A percentile compares a stretch with the other conserved stretches of the same genome.
Evolutionary conservation across 2,888 invertebrate genomes (phyloP).

Genomic region (Chaetoderma sp.): DNA sequence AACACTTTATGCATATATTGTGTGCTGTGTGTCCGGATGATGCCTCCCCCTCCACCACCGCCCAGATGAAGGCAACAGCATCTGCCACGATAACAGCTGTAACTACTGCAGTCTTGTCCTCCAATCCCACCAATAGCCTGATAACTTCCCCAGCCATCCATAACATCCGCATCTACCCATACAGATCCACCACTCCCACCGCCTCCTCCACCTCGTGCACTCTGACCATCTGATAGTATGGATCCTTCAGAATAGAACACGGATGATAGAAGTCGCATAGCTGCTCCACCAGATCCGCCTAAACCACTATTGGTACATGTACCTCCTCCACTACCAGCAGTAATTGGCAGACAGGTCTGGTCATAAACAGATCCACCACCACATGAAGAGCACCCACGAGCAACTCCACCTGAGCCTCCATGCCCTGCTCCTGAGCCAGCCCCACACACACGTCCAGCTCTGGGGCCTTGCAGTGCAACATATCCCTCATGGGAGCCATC

Average conservation of each 20-base stretch:
- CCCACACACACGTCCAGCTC: constrained; percentile 33
- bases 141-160: constrained; percentile 49
- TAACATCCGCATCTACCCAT: constrained; percentile 48
- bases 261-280: constrained; percentile 31
- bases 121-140: constrained; percentile 41
- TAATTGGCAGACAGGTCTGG: constrained; percentile 27
- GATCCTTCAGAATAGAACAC: constrained; percentile 43
- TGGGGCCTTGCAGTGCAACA: constrained; percentile 33
- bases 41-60: constrained; percentile 53
- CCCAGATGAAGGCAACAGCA: constrained; percentile 37
- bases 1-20: constrained; percentile 41
- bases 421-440: constrained; percentile 46
- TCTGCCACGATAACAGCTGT: background rate
- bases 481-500: constrained; percentile 39
- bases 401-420: constrained; percentile 45
- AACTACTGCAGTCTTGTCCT: constrained; percentile 16
- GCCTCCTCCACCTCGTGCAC: constrained; percentile 39
- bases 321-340: constrained; percentile 51
- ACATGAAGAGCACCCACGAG: constrained; percentile 23
- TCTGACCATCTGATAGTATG: constrained; percentile 37
- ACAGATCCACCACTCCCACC: constrained; percentile 52
- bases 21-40: constrained; percentile 40
- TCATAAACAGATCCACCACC: constrained; percentile 28
- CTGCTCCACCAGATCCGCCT: constrained; percentile 40
- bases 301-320: constrained; percentile 31